Conservation (phyloP, 2,797 vertebrate genomes). For the Anabacerthia variegaticeps region DNA sequence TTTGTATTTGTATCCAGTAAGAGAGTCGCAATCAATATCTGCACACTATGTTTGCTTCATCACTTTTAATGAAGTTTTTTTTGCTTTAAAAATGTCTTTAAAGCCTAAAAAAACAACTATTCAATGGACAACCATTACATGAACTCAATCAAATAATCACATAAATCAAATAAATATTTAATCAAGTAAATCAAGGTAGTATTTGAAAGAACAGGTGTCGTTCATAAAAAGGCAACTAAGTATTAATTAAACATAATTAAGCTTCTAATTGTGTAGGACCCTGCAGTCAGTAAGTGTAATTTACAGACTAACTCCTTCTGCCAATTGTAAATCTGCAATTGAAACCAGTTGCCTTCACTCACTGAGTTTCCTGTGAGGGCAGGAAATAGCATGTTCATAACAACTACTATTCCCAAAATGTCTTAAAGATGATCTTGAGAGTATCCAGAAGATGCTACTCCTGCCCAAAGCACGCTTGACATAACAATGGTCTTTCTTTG, state of each 20-base stretch:
- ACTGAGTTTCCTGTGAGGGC: background rate
- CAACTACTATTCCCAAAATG: background rate
- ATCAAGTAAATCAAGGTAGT: background rate
- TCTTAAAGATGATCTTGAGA: background rate
- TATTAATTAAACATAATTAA: background rate
- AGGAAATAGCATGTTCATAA: background rate
- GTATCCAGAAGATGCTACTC: background rate
- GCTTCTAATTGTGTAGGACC: background rate
- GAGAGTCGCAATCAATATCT: background rate
- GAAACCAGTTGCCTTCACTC: background rate
- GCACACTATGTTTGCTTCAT: background rate
- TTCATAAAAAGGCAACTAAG: background rate
- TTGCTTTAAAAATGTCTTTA: background rate
- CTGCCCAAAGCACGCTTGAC: background rate
- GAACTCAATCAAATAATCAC: background rate
- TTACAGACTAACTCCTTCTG: background rate
- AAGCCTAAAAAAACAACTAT: background rate
- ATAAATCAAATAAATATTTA: background rate
- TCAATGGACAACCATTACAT: background rate
- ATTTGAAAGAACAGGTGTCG: background rate
- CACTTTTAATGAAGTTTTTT: background rate
- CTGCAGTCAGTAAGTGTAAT: background rate
- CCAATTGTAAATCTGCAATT: background rate
- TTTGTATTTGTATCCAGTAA: background rate
- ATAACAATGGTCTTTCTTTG: background rate